A percentile compares a stretch with the other conserved stretches of the same genome.
Evolutionary conservation across 2,797 vertebrate genomes (phyloP).

Genomic region (Acipenser transmontanus): DNA sequence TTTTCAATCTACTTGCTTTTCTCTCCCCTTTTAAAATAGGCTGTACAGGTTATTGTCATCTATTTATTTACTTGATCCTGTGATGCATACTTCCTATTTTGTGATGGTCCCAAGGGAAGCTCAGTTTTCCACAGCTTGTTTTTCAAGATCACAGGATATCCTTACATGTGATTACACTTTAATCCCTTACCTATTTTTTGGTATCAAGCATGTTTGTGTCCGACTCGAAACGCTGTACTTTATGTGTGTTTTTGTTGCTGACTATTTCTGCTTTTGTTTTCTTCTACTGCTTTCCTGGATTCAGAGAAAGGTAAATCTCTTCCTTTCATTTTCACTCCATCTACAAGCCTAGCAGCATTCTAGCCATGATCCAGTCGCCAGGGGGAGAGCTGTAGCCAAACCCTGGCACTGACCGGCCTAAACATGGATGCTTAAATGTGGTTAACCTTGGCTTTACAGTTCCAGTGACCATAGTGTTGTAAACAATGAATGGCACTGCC

Average conservation of each 20-base stretch:
- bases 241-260: background rate
- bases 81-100: no score
- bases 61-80: no score
- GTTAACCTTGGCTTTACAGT: background rate
- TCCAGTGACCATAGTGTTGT: background rate
- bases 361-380: background rate
- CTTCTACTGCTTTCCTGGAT: slow-evolving; percentile 19
- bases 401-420: background rate
- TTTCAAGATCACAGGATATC: no score
- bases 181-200: background rate
- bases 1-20: no score
- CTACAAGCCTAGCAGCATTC: background rate
- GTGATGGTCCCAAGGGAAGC: no score
- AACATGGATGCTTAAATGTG: background rate
- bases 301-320: slow-evolving; percentile 21
- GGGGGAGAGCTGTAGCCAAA: background rate
- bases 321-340: background rate
- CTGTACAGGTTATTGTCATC: no score
- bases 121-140: no score
- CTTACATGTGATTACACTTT: no score
- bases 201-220: background rate
- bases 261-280: slow-evolving; percentile 12
- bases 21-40: no score
- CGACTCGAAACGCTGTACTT: no score
- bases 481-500: background rate